Percentiles rank a stretch among this genome's conserved stretches.
Evolutionary conservation across 2,113 vertebrate genomes (phyloP).

Genomic region (Anhinga anhinga): DNA sequence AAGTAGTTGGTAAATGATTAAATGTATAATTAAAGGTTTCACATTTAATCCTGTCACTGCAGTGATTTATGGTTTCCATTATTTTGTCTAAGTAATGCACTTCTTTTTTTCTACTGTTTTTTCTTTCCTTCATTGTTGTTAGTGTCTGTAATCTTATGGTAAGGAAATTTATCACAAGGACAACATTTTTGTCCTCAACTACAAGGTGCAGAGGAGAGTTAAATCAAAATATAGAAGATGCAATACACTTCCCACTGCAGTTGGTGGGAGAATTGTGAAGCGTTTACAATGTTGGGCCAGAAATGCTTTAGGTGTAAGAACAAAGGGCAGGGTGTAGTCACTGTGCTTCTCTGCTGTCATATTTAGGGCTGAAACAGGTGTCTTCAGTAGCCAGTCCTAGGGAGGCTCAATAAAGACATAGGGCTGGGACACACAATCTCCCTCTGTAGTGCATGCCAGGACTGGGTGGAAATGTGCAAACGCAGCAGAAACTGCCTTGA

Average conservation of each 20-base stretch:
- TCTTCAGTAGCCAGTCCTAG: neutral
- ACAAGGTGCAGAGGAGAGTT: neutral
- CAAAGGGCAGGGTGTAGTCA: neutral
- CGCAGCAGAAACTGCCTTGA: neutral
- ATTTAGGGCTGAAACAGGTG: conserved; percentile 54
- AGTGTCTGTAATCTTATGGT: conserved; percentile 14
- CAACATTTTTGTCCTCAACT: conserved; percentile 1
- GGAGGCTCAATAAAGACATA: neutral
- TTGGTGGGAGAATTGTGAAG: neutral
- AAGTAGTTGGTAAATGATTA: conserved; percentile 47
- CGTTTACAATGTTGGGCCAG: neutral
- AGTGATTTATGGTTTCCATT: conserved; percentile 62
- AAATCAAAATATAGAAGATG: neutral
- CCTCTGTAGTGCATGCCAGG: neutral
- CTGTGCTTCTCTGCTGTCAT: neutral
- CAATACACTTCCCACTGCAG: neutral
- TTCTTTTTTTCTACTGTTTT: neutral
- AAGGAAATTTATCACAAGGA: conserved; percentile 28
- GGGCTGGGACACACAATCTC: neutral
- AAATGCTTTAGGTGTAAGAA: neutral
- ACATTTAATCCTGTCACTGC: conserved; percentile 25
- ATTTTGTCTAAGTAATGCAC: conserved; percentile 41
- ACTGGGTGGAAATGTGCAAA: conserved; percentile 31
- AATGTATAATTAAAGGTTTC: conserved; percentile 66
- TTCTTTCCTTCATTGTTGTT: neutral